Conservation (phyloP, 2,113 vertebrate genomes). For the Zosterops borbonicus region DNA sequence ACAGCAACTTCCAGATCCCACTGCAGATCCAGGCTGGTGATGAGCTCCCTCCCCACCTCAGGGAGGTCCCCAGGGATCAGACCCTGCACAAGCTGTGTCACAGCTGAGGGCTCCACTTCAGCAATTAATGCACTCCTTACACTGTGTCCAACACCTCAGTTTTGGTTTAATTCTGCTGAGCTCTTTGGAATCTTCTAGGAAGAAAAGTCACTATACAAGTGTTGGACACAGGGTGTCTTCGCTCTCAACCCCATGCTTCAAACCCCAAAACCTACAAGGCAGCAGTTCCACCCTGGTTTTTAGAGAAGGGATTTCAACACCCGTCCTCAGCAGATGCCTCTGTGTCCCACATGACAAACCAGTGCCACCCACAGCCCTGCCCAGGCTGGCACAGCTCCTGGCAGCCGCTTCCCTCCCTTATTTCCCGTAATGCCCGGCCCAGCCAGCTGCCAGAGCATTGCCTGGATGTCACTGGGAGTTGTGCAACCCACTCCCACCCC, state of each 20-base stretch:
- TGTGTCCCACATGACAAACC: accelerated
- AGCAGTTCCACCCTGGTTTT: not conserved
- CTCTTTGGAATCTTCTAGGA: constrained; percentile 5
- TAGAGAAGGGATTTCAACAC: not conserved
- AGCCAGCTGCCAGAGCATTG: not conserved
- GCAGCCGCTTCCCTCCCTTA: accelerated
- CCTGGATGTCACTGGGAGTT: accelerated
- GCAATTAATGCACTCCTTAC: accelerated
- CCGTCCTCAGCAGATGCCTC: accelerated
- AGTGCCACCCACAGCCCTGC: accelerated
- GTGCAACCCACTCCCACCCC: not conserved
- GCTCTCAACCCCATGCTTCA: accelerated
- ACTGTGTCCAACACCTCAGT: not conserved
- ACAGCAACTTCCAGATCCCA: not conserved
- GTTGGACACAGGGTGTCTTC: not conserved
- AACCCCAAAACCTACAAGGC: not conserved
- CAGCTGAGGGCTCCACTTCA: accelerated
- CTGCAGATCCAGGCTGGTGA: not conserved
- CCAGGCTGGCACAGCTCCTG: not conserved
- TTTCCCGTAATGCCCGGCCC: not conserved
- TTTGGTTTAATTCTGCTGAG: constrained; percentile 52
- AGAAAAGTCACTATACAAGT: constrained; percentile 12
- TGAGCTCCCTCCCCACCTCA: accelerated
- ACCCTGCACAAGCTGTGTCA: not conserved
- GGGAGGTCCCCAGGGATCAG: accelerated